These are phyloP conservation scores for Choristoneura rosaceana DNA, from an alignment of 2,888 invertebrate genomes.

Conservation along the genomic window DNA sequence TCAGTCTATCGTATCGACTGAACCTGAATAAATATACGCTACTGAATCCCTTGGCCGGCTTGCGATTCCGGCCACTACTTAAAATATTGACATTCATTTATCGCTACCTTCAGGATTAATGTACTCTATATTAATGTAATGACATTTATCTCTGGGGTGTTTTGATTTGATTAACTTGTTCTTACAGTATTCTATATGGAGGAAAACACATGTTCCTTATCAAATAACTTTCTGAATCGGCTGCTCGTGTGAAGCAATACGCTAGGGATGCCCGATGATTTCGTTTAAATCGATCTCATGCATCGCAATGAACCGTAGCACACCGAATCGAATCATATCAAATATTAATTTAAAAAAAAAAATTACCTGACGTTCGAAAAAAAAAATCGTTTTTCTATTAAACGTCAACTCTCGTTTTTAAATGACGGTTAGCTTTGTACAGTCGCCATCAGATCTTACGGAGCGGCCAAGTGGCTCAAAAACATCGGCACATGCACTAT, in stretches of 20 bases:
- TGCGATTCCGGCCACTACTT: slow-evolving; percentile 14
- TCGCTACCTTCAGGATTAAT: slow-evolving; percentile 20
- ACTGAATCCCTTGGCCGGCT: slow-evolving; percentile 9
- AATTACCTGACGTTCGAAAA: neutral
- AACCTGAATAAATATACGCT: slow-evolving; percentile 10
- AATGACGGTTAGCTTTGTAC: too few relatives aligned
- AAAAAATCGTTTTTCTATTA: too few relatives aligned
- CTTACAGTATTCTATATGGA: slow-evolving; percentile 32
- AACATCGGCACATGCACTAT: too few relatives aligned
- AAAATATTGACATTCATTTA: slow-evolving; percentile 36
- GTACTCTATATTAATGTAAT: slow-evolving; percentile 15
- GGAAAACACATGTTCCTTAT: slow-evolving; percentile 19
- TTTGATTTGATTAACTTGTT: neutral
- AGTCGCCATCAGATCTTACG: too few relatives aligned
- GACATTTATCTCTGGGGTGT: slow-evolving; percentile 26
- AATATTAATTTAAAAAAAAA: too few relatives aligned
- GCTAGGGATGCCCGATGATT: neutral
- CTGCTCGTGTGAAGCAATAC: neutral
- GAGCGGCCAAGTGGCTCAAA: too few relatives aligned
- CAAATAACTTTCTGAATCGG: slow-evolving; percentile 9
- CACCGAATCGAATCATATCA: too few relatives aligned
- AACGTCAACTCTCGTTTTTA: too few relatives aligned
- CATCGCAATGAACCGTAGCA: too few relatives aligned
- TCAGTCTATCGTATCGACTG: neutral
- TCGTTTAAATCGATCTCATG: too few relatives aligned